Evolutionary conservation across 2,797 vertebrate species (phyloP).

Genomic region (Orientallactaga sibirica): DNA sequence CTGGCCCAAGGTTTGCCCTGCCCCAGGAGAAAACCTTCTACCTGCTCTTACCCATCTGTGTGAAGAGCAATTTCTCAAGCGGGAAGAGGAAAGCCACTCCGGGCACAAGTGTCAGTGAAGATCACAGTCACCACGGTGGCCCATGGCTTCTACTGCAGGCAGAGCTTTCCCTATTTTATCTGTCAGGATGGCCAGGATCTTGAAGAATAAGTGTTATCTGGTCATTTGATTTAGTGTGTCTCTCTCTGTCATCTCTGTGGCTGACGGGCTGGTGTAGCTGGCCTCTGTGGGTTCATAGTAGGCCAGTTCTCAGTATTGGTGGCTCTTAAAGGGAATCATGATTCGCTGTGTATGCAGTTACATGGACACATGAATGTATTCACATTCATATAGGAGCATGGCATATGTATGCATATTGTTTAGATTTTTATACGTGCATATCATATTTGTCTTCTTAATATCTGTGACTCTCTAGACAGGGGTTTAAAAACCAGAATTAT

Average conservation of each 20-base stretch:
- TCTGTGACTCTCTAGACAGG: background rate
- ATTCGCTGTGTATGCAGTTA: background rate
- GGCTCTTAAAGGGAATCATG: background rate
- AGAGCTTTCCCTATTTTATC: background rate
- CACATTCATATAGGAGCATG: background rate
- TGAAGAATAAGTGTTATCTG: background rate
- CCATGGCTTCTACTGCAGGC: background rate
- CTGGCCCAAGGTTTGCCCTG: background rate
- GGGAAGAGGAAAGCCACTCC: background rate
- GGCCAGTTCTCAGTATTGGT: background rate
- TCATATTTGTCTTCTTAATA: background rate
- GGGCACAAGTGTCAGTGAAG: background rate
- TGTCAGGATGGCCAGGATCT: conserved; percentile 3
- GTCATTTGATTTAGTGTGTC: background rate
- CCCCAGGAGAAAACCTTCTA: background rate
- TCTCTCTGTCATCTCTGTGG: conserved; percentile 20
- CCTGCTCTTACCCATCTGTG: accelerated
- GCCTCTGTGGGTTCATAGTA: conserved; percentile 7
- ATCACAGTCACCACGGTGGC: background rate
- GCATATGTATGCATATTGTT: background rate
- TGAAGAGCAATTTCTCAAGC: background rate
- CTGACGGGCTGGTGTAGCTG: background rate
- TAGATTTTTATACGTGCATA: no score
- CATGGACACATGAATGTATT: background rate
- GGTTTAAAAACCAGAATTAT: background rate